Conservation (phyloP, 1,140 invertebrate genomes). For the Drosophila virilis region DNA sequence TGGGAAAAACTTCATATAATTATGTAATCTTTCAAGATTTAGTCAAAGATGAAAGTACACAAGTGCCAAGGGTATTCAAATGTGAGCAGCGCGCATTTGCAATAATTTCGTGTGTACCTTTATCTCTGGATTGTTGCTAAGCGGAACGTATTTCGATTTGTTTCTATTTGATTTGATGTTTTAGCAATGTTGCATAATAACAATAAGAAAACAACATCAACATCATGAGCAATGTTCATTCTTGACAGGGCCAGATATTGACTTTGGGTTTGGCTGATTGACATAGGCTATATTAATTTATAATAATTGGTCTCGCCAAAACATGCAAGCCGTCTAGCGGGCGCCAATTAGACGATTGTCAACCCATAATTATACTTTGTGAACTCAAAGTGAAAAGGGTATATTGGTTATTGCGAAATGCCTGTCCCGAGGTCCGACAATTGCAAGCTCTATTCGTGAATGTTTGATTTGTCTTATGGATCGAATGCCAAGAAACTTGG, state of each 20-base stretch:
- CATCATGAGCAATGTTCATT: slow-evolving; percentile 5
- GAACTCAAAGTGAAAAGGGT: no score
- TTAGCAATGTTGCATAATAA: slow-evolving; percentile 15
- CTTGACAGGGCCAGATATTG: slow-evolving; percentile 37
- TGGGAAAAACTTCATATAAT: no score
- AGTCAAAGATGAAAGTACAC: not conserved
- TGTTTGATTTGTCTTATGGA: no score
- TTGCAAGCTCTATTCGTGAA: no score
- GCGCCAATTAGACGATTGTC: slow-evolving; percentile 72
- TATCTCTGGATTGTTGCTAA: not conserved
- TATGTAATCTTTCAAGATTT: not conserved
- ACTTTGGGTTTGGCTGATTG: slow-evolving; percentile 23
- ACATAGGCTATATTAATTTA: slow-evolving; percentile 50
- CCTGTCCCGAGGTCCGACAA: no score
- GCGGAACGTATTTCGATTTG: no score
- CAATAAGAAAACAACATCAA: not conserved
- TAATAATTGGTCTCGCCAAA: slow-evolving; percentile 63
- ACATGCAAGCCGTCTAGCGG: slow-evolving; percentile 58
- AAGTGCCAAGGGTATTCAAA: not conserved
- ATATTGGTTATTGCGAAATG: no score
- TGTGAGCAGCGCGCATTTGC: not conserved
- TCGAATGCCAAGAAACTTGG: no score
- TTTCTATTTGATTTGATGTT: no score
- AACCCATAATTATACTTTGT: slow-evolving; percentile 56
- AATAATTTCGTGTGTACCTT: not conserved